These are phyloP conservation scores for Romanogobio albipinnatus DNA, from an alignment of 2,113 vertebrate species.

Conservation along the genomic window DNA sequence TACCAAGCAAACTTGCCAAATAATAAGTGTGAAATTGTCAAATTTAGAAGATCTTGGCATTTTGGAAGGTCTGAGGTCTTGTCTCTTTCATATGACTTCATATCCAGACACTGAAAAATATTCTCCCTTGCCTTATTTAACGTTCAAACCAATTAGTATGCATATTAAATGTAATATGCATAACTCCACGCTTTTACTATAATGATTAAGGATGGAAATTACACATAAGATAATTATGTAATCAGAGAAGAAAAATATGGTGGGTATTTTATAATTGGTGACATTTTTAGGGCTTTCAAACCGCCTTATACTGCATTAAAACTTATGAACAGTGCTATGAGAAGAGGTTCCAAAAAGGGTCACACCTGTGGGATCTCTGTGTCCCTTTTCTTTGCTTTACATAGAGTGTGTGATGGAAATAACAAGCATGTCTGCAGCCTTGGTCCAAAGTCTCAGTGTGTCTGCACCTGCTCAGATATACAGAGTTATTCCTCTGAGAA, in stretches of 20 bases:
- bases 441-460: conserved; percentile 2
- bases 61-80: background rate
- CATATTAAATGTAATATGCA: background rate
- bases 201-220: conserved; percentile 9
- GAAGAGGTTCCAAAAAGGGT: background rate
- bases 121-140: background rate
- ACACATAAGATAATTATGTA: background rate
- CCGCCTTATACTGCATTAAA: background rate
- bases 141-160: background rate
- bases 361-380: conserved; percentile 47
- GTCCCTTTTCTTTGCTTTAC: conserved; percentile 39
- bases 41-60: background rate
- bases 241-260: background rate
- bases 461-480: background rate
- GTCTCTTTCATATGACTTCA: background rate
- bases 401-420: conserved; percentile 68
- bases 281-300: background rate
- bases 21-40: background rate
- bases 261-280: conserved; percentile 4
- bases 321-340: background rate
- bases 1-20: background rate
- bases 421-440: conserved; percentile 64
- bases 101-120: background rate
- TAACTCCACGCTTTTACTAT: background rate
- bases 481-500: background rate